Evolutionary conservation across 2,888 invertebrate genomes (phyloP).

Genomic region (Tenthredo mesomela): DNA sequence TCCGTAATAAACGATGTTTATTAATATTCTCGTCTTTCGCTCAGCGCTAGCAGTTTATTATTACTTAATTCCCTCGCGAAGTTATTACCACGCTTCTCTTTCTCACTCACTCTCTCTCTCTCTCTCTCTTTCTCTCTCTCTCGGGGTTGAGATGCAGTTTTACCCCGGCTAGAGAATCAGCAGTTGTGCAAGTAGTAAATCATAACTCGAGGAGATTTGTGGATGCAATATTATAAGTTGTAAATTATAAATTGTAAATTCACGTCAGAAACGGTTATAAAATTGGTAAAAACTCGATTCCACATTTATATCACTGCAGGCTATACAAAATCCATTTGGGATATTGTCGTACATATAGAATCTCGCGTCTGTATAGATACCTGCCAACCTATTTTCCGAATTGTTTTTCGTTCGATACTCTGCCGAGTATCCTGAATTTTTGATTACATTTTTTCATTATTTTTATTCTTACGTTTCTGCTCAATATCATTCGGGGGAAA

Average conservation of each 20-base stretch:
- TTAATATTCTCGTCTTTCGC: slow-evolving; percentile 47
- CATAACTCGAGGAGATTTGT: slow-evolving; percentile 38
- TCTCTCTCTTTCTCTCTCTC: not conserved
- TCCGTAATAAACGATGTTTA: slow-evolving; percentile 13
- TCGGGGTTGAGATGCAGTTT: slow-evolving; percentile 38
- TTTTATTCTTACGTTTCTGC: not conserved
- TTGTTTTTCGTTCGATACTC: slow-evolving; percentile 32
- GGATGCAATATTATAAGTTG: slow-evolving; percentile 32
- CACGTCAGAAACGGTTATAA: not conserved
- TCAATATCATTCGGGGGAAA: slow-evolving; percentile 18
- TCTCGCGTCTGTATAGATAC: not conserved
- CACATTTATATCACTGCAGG: not conserved
- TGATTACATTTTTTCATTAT: slow-evolving; percentile 16
- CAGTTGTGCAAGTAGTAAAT: slow-evolving; percentile 45
- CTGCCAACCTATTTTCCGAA: not conserved
- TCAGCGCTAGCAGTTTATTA: slow-evolving; percentile 37
- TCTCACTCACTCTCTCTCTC: not conserved
- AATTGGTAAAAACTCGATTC: slow-evolving; percentile 1
- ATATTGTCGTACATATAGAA: not conserved
- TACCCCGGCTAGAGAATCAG: slow-evolving; percentile 14
- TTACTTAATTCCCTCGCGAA: slow-evolving; percentile 47
- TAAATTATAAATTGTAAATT: slow-evolving; percentile 45
- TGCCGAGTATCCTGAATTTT: slow-evolving; percentile 32
- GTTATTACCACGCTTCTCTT: slow-evolving; percentile 30
- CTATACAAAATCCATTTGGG: slow-evolving; percentile 14